A percentile compares a stretch with the other conserved stretches of the same genome.
phyloP scores from a whole-genome alignment of 2,113 vertebrate genomes.

The Indicator indicator region DNA sequence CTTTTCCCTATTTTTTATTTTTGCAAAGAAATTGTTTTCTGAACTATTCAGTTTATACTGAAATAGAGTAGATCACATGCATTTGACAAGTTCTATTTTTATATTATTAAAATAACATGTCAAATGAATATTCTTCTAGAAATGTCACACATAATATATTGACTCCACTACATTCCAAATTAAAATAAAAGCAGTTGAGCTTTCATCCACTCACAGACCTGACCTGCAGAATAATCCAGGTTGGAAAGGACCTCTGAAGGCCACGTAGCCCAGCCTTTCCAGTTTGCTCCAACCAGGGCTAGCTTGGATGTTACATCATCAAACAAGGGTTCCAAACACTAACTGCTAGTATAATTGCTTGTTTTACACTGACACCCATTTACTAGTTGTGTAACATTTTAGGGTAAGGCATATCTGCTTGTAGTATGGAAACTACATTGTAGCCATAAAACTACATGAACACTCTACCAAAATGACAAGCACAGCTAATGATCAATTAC shows the following conservation, averaged over 20 bases:
- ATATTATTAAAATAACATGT: not conserved
- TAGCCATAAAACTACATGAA: not conserved
- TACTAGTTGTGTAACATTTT: not conserved
- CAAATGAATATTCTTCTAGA: not conserved
- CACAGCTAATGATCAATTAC: not conserved
- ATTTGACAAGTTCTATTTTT: not conserved
- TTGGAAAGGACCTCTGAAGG: not conserved
- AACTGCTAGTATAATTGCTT: not conserved
- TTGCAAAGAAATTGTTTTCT: not conserved
- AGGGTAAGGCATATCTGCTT: not conserved
- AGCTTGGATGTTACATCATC: not conserved
- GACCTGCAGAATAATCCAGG: not conserved
- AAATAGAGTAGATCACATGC: not conserved
- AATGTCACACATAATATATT: not conserved
- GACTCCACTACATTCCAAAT: not conserved
- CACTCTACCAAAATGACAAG: not conserved
- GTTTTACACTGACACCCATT: not conserved
- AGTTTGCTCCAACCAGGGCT: not conserved
- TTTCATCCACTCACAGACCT: not conserved
- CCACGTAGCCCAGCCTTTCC: not conserved
- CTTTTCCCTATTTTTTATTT: not conserved
- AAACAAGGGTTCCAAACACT: not conserved
- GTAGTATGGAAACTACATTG: not conserved
- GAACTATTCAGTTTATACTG: not conserved
- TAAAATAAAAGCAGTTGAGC: not conserved